Evolutionary conservation across 2,888 invertebrate species (phyloP), one percentile per base, ranked within the genome.

Genomic region (Eurois occulta): DNA sequence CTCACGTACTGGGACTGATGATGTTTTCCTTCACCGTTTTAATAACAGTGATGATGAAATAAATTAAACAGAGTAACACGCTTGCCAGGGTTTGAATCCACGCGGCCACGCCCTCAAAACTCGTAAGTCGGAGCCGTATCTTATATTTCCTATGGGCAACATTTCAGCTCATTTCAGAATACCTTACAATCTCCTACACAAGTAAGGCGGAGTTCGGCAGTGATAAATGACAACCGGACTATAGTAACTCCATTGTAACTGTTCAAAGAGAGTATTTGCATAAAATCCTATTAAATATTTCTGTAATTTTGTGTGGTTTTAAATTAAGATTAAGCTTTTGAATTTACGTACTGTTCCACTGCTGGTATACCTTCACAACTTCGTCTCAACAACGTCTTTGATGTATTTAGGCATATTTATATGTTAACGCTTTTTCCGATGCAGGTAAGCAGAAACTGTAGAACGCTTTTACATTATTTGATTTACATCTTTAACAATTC

Each of bases 181-280:
- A 74, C 48, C 71, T 77, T 52, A 71, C 68, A 68, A 83, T 72
- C 68, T 86, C 83, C 60, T 38, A 85, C 85, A 87, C 82, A 78
- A 81, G 48, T 81, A 74, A 78, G 85, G 85, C 78, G 85, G 87
- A 72, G 85, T 87, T 80, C 13, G 71, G 65, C 73, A 67, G 75
- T 81, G 75, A 85, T 69, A 74, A 78, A 85, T 75, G 75, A 58
- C 70, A 75, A 72, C 72, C 72, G 77, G 81, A 81, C 85, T 60
- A 71, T 73, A 38, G 68, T 76, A 64, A 76, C 67, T 87, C 77
- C 58, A 65, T 76, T 74, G 73, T 69, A 69, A 77, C 64, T 52
- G 70, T 67, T 81, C 68, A 64, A 76, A 78, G 75, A 35, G 73
- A 58, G 46, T 64, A 87, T 85, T 81, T 87, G 81, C 76, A 78